Evolutionary conservation across 2,888 invertebrate species (phyloP).

Genomic region (Drosophila hamatofila): DNA sequence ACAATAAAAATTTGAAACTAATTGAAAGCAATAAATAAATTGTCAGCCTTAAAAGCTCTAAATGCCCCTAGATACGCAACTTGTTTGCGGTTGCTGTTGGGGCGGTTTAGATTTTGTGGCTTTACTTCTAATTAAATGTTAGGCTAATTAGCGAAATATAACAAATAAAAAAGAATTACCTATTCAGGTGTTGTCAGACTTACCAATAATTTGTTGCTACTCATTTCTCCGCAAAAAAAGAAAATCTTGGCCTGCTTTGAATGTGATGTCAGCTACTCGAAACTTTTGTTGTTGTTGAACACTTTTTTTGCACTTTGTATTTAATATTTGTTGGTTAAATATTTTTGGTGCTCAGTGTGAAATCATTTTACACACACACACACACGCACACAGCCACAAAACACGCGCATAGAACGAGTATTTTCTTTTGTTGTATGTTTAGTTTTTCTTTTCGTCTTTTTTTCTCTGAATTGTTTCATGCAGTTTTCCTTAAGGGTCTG

Average conservation of each 20-base stretch:
- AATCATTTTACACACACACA: conserved; percentile 55
- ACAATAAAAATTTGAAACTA: conserved; percentile 21
- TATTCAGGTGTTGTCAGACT: conserved; percentile 43
- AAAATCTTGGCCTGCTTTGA: conserved; percentile 55
- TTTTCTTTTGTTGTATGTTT: conserved; percentile 31
- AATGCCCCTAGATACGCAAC: conserved; percentile 20
- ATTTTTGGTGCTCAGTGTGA: conserved; percentile 61
- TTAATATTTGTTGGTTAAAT: conserved; percentile 53
- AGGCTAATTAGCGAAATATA: conserved; percentile 2
- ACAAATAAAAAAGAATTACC: background rate
- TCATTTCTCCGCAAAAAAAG: conserved; percentile 82
- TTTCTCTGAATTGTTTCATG: conserved; percentile 44
- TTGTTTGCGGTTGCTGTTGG: conserved; percentile 51
- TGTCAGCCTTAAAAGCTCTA: conserved; percentile 14
- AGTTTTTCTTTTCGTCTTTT: conserved; percentile 16
- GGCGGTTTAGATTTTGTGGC: conserved; percentile 17
- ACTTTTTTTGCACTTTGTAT: conserved; percentile 60
- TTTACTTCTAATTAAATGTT: conserved; percentile 14
- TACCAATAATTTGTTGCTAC: conserved; percentile 81
- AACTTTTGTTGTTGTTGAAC: conserved; percentile 30
- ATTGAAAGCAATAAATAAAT: conserved; percentile 48
- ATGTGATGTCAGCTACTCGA: conserved; percentile 31
- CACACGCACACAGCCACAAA: conserved; percentile 35
- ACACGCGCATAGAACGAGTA: conserved; percentile 21
- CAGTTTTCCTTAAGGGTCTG: conserved; percentile 52